These are phyloP conservation scores for Melieria crassipennis DNA, from an alignment of 2,888 invertebrate genomes.

Conservation along the genomic window DNA sequence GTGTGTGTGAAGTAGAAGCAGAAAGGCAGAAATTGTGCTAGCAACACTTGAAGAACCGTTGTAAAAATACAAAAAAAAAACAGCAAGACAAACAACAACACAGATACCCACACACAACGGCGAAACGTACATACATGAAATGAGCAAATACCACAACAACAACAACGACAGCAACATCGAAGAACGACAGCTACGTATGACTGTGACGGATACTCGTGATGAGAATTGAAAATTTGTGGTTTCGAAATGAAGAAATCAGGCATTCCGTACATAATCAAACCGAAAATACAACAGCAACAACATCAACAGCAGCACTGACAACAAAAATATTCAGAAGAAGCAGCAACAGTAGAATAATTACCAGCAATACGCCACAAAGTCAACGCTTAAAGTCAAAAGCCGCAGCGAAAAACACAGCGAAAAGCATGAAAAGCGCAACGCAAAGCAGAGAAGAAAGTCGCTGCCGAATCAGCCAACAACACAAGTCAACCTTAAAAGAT, in stretches of 20 bases:
- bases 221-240: conserved; percentile 33
- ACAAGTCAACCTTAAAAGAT: neutral
- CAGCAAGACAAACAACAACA: neutral
- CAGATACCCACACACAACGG: neutral
- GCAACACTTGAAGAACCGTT: conserved; percentile 17
- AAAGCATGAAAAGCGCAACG: neutral
- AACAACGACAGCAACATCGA: conserved; percentile 14
- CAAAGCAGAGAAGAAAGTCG: conserved; percentile 23
- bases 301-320: neutral
- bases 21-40: too few species aligned
- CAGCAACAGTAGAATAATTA: neutral
- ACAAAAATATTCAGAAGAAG: neutral
- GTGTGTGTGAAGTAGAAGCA: too few species aligned
- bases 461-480: conserved; percentile 3
- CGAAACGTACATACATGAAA: neutral
- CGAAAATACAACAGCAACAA: neutral
- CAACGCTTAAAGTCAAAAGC: neutral
- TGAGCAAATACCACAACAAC: conserved; percentile 13
- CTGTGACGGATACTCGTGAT: conserved; percentile 26
- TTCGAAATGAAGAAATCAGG: conserved; percentile 28
- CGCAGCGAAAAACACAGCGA: neutral
- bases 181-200: neutral
- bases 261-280: conserved; percentile 24
- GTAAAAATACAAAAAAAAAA: neutral
- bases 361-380: neutral